A percentile compares a stretch with the other conserved stretches of the same genome.
Evolutionary conservation across 2,797 vertebrate species (phyloP).

Genomic region (Aldrovandia affinis): DNA sequence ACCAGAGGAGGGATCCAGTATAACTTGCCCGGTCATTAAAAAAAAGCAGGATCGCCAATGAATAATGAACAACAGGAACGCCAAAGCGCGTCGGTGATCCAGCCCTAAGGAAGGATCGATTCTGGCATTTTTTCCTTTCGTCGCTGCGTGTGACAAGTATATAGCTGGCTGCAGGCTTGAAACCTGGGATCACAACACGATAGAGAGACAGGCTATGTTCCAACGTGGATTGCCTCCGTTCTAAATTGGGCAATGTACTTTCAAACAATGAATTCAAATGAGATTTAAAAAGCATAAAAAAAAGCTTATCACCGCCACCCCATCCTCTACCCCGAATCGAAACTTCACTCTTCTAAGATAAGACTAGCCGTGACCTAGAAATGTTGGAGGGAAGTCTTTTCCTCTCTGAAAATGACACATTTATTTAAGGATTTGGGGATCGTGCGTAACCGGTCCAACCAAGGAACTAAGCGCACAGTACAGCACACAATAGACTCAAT

Average conservation of each 20-base stretch:
- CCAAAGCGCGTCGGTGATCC: neutral
- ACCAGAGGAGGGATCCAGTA: neutral
- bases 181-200: neutral
- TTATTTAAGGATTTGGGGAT: neutral
- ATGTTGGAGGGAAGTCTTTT: neutral
- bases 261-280: neutral
- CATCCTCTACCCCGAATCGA: too few relatives aligned
- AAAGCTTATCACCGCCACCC: neutral
- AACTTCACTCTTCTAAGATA: too few relatives aligned
- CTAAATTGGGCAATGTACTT: neutral
- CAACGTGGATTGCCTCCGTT: neutral
- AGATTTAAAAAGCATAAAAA: neutral
- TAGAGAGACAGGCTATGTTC: neutral
- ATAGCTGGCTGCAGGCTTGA: neutral
- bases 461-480: neutral
- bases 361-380: too few relatives aligned
- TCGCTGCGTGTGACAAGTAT: neutral
- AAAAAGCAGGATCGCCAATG: constrained; percentile 10
- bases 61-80: neutral
- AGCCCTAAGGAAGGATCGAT: neutral
- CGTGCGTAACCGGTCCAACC: neutral
- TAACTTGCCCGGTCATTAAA: neutral
- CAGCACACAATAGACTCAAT: neutral
- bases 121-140: neutral
- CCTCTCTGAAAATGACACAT: neutral